phyloP scores from a whole-genome alignment of 2,888 invertebrate species.

The Dichetophora obliterata region DNA sequence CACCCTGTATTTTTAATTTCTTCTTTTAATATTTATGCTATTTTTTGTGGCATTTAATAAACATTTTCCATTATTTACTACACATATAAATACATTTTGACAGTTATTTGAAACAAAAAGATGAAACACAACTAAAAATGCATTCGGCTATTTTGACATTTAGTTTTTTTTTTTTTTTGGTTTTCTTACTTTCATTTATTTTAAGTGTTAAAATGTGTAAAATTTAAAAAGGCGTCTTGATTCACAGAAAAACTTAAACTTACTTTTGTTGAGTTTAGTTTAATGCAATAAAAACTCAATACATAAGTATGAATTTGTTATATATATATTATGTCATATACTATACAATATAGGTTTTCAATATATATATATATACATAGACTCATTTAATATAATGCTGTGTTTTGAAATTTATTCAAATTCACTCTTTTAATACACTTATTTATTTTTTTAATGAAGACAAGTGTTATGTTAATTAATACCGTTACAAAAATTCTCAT shows the following conservation, averaged over 20 bases:
- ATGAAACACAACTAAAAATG: constrained; percentile 35
- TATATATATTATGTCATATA: constrained; percentile 3
- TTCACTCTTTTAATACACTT: not conserved
- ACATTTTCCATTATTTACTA: not conserved
- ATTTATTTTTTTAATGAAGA: not conserved
- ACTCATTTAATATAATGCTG: not conserved
- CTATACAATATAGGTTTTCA: not conserved
- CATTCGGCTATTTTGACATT: constrained; percentile 44
- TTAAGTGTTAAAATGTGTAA: not conserved
- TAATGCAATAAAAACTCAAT: not conserved
- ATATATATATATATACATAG: not conserved
- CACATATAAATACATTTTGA: not conserved
- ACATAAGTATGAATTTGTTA: not conserved
- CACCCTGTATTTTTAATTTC: constrained; percentile 52
- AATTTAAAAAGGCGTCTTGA: constrained; percentile 25
- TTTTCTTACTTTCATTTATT: constrained; percentile 10
- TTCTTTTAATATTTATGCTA: constrained; percentile 4
- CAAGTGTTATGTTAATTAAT: not conserved
- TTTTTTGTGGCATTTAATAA: constrained; percentile 8
- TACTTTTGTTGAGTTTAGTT: constrained; percentile 26
- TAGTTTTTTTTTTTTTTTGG: constrained; percentile 24
- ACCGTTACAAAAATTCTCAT: constrained; percentile 1
- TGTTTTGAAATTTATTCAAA: not conserved
- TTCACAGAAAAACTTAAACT: constrained; percentile 31
- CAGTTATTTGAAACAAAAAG: not conserved